A percentile compares a stretch with the other conserved stretches of the same genome.
phyloP scores from a whole-genome alignment of 2,797 vertebrate species.

The Crax fasciolata region DNA sequence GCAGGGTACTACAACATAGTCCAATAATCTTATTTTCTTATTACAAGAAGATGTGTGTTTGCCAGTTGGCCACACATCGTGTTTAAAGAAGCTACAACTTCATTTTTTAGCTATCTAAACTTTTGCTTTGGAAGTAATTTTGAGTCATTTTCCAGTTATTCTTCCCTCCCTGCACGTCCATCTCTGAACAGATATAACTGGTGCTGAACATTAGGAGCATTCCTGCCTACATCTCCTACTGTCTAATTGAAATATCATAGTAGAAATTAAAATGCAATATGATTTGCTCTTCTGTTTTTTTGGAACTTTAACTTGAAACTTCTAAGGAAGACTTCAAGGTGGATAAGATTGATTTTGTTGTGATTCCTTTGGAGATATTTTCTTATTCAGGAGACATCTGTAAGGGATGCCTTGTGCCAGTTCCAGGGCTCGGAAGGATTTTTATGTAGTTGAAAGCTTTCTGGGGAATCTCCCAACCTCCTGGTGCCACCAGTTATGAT shows the following conservation, averaged over 20 bases:
- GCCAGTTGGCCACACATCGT: background rate
- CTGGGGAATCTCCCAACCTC: background rate
- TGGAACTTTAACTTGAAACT: background rate
- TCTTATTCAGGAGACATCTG: background rate
- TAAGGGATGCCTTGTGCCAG: background rate
- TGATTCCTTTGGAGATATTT: background rate
- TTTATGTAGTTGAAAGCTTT: background rate
- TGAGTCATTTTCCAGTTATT: background rate
- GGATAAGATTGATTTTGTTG: background rate
- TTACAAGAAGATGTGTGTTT: background rate
- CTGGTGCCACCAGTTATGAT: background rate
- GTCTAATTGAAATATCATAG: background rate
- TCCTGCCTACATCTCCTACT: background rate
- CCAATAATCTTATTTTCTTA: background rate
- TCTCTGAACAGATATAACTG: background rate
- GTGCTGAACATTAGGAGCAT: background rate
- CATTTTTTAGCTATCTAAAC: background rate
- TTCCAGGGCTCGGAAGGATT: background rate
- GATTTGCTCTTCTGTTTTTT: background rate
- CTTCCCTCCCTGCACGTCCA: background rate
- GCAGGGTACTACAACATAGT: background rate
- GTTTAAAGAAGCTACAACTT: background rate
- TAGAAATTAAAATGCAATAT: background rate
- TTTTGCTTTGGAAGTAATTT: background rate
- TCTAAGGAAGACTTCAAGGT: background rate